phyloP scores from a whole-genome alignment of 2,113 vertebrate genomes.

The Candoia aspera region DNA sequence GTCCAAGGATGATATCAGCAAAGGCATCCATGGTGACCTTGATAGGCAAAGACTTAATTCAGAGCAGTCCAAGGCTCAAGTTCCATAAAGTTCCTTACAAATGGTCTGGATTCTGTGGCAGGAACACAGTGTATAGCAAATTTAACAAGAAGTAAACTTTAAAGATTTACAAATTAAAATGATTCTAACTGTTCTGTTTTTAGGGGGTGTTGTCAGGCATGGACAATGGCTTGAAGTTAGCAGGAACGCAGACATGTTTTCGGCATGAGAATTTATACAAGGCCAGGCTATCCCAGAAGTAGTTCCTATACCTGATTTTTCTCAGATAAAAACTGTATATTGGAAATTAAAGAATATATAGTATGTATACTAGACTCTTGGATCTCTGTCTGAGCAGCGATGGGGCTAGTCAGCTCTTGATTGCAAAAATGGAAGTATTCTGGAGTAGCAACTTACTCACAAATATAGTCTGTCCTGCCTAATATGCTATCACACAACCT shows the following conservation, averaged over 20 bases:
- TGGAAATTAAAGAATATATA: background rate
- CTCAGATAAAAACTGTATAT: background rate
- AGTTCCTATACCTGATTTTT: background rate
- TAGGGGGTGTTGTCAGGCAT: background rate
- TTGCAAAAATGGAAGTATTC: background rate
- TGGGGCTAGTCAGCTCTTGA: background rate
- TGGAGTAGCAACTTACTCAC: too few relatives aligned
- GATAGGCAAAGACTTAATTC: background rate
- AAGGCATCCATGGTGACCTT: background rate
- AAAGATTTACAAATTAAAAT: background rate
- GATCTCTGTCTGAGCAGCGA: background rate
- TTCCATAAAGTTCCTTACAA: background rate
- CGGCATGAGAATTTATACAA: background rate
- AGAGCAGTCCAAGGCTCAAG: background rate
- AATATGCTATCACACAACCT: background rate
- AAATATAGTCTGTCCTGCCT: too few relatives aligned
- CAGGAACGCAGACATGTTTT: background rate
- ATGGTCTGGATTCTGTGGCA: background rate
- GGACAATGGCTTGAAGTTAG: background rate
- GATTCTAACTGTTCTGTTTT: background rate
- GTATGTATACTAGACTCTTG: background rate
- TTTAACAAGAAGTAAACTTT: background rate
- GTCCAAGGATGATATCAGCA: background rate
- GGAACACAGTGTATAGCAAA: background rate
- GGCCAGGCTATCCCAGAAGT: background rate